phyloP scores from a whole-genome alignment of 2,888 invertebrate genomes.

The Eupelmus urozonus region DNA sequence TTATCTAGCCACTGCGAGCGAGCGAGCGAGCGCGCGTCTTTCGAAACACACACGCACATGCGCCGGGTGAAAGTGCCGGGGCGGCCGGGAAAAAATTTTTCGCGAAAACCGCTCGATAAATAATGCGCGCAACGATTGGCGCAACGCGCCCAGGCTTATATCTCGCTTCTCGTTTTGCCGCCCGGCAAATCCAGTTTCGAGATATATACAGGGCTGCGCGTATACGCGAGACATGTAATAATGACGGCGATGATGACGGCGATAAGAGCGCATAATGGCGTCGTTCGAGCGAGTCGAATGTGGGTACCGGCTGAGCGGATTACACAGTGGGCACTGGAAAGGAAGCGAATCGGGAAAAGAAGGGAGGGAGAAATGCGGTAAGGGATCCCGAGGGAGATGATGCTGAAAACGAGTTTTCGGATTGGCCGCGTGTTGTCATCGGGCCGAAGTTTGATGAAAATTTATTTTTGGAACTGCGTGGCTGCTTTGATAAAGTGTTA shows the following conservation, averaged over 20 bases:
- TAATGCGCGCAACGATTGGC: slow-evolving; percentile 36
- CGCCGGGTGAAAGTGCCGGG: slow-evolving; percentile 40
- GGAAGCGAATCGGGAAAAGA: not conserved
- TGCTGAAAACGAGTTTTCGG: too few species aligned
- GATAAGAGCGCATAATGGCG: not conserved
- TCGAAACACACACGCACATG: slow-evolving; percentile 26
- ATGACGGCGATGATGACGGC: slow-evolving; percentile 11
- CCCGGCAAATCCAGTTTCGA: slow-evolving; percentile 34
- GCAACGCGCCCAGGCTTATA: not conserved
- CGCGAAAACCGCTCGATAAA: slow-evolving; percentile 49
- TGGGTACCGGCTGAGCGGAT: not conserved
- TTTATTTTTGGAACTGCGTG: too few species aligned
- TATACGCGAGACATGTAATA: slow-evolving; percentile 6
- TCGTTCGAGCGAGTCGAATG: not conserved
- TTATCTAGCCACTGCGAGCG: not conserved
- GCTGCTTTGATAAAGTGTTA: too few species aligned
- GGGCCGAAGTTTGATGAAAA: too few species aligned
- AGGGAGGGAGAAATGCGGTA: not conserved
- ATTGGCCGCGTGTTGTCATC: too few species aligned
- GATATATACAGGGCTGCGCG: slow-evolving; percentile 1
- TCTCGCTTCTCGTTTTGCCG: not conserved
- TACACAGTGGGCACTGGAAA: not conserved
- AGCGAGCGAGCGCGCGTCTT: slow-evolving; percentile 22
- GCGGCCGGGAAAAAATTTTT: not conserved
- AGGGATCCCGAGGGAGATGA: not conserved